Base-by-base conservation (phyloP, 64 coral and sea anemone genomes). In the Dendronephthya gigantea region DNA sequence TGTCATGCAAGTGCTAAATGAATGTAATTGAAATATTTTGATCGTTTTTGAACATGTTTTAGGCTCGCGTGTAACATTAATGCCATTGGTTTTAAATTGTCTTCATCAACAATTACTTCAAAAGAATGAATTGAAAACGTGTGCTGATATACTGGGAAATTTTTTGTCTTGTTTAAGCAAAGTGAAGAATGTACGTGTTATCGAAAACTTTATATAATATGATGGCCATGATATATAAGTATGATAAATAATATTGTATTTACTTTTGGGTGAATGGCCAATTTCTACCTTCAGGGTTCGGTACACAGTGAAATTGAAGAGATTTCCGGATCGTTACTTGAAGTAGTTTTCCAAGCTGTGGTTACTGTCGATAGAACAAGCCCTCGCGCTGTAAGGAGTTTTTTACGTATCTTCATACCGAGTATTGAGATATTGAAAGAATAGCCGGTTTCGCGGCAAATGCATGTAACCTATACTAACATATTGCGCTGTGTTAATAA, bases 131-230 rank as follows among this genome's bases (percentile, higher is more conserved):
- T 19, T 79, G 30, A 79, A 79, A 79, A 79, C 72, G 9, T 79
- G 72, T 79, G 72, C 72, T 34, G 72, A 79, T 16, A 36, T 79
- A 79, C 72, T 79, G 19, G 72, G 72, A 79, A 79, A 79, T 79
- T 33, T 79, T 79, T 79, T 79, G 72, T 36, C 72, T 19, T 79
- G 72, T 79, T 39, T 79, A 39, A 35, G 36, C 25, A 79, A 79
- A 79, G 36, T 39, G 25, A 79, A 29, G 15, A 79, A 39, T 13
- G 72, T 79, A 79, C 7, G 72, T 79, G 17, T 62, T 62, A n/a
- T n/a, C n/a, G n/a, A n/a, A n/a, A n/a, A n/a, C n/a, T n/a, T n/a
- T n/a, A n/a, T n/a, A n/a, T n/a, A n/a, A n/a, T n/a, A n/a, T n/a
- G n/a, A n/a, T n/a, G n/a, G n/a, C n/a, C n/a, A n/a, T n/a, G n/a